A percentile compares a stretch with the other conserved stretches of the same genome.
phyloP scores from a whole-genome alignment of 2,113 vertebrate species.

The Petrocephalus zakoni region DNA sequence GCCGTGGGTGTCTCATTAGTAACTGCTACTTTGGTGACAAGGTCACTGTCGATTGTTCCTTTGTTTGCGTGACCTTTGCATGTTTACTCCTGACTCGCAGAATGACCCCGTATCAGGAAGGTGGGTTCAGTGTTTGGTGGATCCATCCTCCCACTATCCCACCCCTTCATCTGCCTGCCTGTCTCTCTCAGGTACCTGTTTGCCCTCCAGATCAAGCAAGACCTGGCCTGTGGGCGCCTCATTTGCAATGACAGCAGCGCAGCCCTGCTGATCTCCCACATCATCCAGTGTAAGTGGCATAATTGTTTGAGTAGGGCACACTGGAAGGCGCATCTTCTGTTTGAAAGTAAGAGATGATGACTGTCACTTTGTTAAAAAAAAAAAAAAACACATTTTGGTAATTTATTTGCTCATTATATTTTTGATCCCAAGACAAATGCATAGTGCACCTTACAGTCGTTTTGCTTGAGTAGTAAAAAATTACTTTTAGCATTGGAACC shows the following conservation, averaged over 20 bases:
- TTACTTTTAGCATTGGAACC: not conserved
- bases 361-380: not conserved
- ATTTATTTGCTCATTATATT: not conserved
- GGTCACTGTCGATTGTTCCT: not conserved
- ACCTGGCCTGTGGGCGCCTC: conserved; percentile 79
- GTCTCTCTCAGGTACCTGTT: conserved; percentile 84
- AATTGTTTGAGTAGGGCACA: not conserved
- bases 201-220: conserved; percentile 93
- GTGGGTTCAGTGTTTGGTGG: not conserved
- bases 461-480: not conserved
- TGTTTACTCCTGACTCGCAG: not conserved
- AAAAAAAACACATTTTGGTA: not conserved
- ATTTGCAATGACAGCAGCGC: conserved; percentile 88
- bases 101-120: not conserved
- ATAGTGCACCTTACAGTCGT: not conserved
- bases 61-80: not conserved
- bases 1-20: not conserved
- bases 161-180: not conserved
- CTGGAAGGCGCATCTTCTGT: not conserved
- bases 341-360: not conserved
- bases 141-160: not conserved
- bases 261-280: conserved; percentile 87
- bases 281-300: conserved; percentile 84
- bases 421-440: not conserved
- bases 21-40: not conserved